Evolutionary conservation across 53 echinoderm and acorn worm species (phyloP).

Genomic region (Apostichopus leukothele): DNA sequence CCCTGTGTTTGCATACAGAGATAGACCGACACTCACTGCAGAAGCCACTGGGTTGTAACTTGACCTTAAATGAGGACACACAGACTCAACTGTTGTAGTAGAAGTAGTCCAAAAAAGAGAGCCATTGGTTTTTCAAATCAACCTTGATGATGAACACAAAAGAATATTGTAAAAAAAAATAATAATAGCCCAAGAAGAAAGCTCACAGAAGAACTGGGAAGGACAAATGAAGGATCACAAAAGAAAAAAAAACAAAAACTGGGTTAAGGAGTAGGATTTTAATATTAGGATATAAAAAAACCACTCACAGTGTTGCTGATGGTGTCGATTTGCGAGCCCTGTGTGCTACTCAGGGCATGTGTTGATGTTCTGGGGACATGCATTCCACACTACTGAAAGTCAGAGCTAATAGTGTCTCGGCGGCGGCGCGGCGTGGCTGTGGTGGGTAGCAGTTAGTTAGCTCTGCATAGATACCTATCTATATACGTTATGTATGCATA

Average conservation of each 20-base stretch:
- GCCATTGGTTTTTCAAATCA: too few species aligned
- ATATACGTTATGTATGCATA: not conserved
- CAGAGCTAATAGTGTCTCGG: not conserved
- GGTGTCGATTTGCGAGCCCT: conserved; percentile 21
- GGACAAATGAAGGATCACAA: not conserved
- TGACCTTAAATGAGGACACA: conserved; percentile 46
- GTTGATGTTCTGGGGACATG: conserved; percentile 32
- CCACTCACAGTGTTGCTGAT: conserved; percentile 28
- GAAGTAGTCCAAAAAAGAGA: not conserved
- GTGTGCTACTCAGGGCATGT: conserved; percentile 30
- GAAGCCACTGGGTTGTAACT: not conserved
- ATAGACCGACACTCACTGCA: not conserved
- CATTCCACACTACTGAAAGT: conserved; percentile 24
- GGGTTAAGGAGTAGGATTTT: conserved; percentile 15
- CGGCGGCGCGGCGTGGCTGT: not conserved
- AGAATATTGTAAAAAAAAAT: too few species aligned
- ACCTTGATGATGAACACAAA: too few species aligned
- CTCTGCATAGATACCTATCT: not conserved
- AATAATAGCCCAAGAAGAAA: not conserved
- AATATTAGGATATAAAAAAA: not conserved
- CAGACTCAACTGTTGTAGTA: not conserved
- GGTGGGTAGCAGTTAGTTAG: not conserved
- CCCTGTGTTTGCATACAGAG: not conserved
- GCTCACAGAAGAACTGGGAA: not conserved
- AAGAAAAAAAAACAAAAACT: not conserved